Evolutionary conservation across 2,113 vertebrate species (phyloP).

Genomic region (Oncorhynchus gorbuscha): DNA sequence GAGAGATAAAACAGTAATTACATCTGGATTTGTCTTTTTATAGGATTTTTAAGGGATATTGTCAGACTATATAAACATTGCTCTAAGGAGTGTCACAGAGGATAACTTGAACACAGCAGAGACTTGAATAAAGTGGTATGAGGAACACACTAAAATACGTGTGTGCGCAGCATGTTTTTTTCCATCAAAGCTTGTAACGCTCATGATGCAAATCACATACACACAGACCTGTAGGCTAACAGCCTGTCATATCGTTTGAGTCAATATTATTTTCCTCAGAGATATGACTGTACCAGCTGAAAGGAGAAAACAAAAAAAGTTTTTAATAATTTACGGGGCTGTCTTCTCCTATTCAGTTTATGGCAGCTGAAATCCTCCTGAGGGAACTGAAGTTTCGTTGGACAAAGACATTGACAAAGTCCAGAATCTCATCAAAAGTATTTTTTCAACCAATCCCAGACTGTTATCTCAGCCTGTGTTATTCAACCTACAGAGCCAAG

Average conservation of each 20-base stretch:
- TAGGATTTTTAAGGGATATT: background rate
- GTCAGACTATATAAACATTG: background rate
- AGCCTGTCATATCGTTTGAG: background rate
- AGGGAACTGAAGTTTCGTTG: background rate
- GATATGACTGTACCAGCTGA: background rate
- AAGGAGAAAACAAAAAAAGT: background rate
- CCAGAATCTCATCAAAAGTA: background rate
- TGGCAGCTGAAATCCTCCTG: background rate
- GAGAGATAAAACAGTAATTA: background rate
- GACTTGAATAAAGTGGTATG: background rate
- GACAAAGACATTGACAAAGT: background rate
- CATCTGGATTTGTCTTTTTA: no score
- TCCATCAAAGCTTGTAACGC: background rate
- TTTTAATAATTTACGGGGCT: background rate
- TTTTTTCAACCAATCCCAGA: no score
- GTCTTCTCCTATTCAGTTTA: background rate
- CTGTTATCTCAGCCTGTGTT: no score
- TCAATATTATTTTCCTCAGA: background rate
- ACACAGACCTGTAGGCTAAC: background rate
- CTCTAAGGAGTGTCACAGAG: background rate
- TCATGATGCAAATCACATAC: background rate
- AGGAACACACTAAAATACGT: background rate
- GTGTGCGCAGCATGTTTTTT: no score
- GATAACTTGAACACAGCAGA: background rate
- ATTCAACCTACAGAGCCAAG: background rate